phyloP scores from a whole-genome alignment of 1,140 invertebrate genomes.

The Lutraria rhynchaena region DNA sequence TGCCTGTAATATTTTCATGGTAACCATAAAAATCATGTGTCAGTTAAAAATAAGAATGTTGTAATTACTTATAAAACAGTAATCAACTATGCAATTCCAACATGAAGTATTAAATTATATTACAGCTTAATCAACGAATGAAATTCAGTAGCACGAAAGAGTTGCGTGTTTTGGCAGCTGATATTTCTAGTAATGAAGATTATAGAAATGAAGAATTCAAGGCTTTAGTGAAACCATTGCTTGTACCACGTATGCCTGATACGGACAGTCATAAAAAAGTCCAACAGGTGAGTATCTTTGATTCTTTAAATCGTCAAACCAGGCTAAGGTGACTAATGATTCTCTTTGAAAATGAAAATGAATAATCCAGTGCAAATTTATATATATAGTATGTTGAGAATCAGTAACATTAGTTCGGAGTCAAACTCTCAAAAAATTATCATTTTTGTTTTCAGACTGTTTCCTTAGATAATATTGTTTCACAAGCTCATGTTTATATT shows the following conservation, averaged over 20 bases:
- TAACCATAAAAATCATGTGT: background rate
- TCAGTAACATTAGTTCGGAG: too few relatives aligned
- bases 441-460: too few relatives aligned
- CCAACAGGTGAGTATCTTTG: constrained; percentile 37
- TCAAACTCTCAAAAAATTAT: too few relatives aligned
- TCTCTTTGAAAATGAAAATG: too few relatives aligned
- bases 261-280: constrained; percentile 53
- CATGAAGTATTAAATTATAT: background rate
- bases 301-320: too few relatives aligned
- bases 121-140: constrained; percentile 28
- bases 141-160: constrained; percentile 47
- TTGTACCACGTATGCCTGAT: constrained; percentile 56
- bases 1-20: background rate
- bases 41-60: background rate
- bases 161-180: constrained; percentile 15
- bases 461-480: too few relatives aligned
- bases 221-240: constrained; percentile 26
- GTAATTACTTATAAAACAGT: background rate
- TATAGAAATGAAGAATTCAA: constrained; percentile 41
- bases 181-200: constrained; percentile 46
- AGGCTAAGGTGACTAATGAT: too few relatives aligned
- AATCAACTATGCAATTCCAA: background rate
- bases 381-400: too few relatives aligned
- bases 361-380: too few relatives aligned
- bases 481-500: too few relatives aligned